phyloP scores from a whole-genome alignment of 2,797 vertebrate species.

The Sebastes ruberrimus region DNA sequence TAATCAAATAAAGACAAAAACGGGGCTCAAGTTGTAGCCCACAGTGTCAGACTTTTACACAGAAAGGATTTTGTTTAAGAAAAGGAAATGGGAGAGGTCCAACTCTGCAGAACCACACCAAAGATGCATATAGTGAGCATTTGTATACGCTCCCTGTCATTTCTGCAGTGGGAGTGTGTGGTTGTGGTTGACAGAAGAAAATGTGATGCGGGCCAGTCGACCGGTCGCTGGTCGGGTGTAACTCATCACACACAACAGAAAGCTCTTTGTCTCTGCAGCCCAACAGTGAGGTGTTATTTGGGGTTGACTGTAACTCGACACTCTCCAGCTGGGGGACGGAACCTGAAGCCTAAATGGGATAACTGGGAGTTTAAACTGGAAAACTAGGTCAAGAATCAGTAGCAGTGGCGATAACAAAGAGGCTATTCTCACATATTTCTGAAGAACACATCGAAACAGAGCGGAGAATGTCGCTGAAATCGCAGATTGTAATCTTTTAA shows the following conservation, averaged over 20 bases:
- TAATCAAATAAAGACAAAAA: too few species aligned
- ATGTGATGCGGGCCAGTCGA: constrained; percentile 6
- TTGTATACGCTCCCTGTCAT: constrained; percentile 48
- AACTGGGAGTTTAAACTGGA: constrained; percentile 43
- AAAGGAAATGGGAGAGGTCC: constrained; percentile 41
- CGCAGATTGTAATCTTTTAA: constrained; percentile 62
- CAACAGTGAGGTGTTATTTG: constrained; percentile 57
- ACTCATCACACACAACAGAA: constrained; percentile 62
- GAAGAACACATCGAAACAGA: constrained; percentile 1
- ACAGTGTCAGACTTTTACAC: background rate
- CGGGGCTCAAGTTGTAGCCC: background rate
- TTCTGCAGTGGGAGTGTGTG: constrained; percentile 23
- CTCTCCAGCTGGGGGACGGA: constrained; percentile 62
- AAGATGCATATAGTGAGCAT: constrained; percentile 16
- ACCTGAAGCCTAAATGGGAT: constrained; percentile 18
- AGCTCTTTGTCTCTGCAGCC: constrained; percentile 67
- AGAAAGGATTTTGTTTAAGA: background rate
- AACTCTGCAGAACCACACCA: constrained; percentile 33
- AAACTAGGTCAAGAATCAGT: constrained; percentile 24
- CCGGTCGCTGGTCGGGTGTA: constrained; percentile 38
- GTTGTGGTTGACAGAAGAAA: constrained; percentile 10
- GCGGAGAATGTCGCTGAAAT: constrained; percentile 6
- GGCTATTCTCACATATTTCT: background rate
- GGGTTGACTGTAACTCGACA: constrained; percentile 54
- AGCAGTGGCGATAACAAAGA: constrained; percentile 5